Conservation (phyloP, 1,140 invertebrate genomes). For the Drosophila takahashii region DNA sequence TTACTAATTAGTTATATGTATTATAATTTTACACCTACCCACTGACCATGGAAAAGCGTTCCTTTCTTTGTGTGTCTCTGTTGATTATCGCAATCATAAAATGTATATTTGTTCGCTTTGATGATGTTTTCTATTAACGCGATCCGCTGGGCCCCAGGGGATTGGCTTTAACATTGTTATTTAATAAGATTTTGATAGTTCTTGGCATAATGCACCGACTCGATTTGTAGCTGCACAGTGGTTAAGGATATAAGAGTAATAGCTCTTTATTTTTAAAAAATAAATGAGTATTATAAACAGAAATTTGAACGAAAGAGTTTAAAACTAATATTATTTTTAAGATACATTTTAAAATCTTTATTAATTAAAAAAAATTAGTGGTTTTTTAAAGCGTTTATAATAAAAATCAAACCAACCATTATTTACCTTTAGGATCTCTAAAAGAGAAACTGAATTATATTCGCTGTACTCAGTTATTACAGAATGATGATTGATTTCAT, state of each 20-base stretch:
- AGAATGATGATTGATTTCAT: background rate
- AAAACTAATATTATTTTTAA: too few species aligned
- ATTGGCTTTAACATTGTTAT: conserved; percentile 30
- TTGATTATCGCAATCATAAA: conserved; percentile 75
- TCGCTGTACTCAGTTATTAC: background rate
- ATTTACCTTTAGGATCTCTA: too few species aligned
- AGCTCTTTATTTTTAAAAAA: too few species aligned
- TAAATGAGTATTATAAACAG: too few species aligned
- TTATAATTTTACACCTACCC: conserved; percentile 42
- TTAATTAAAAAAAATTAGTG: too few species aligned
- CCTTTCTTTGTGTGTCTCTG: conserved; percentile 35
- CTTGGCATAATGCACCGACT: conserved; percentile 64
- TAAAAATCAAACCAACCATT: too few species aligned
- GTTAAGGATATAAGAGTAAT: background rate
- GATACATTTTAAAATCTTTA: too few species aligned
- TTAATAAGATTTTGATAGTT: conserved; percentile 66
- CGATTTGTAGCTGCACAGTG: conserved; percentile 27
- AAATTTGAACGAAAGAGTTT: too few species aligned
- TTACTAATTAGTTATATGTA: conserved; percentile 68
- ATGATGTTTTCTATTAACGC: conserved; percentile 63
- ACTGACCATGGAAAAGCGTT: conserved; percentile 50
- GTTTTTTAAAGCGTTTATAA: too few species aligned
- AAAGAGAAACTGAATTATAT: too few species aligned
- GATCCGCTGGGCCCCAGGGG: conserved; percentile 12
- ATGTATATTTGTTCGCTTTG: conserved; percentile 62